Percentiles rank a stretch among this genome's conserved stretches.
phyloP scores from a whole-genome alignment of 2,888 invertebrate species.

The Drosophila ezoana region DNA sequence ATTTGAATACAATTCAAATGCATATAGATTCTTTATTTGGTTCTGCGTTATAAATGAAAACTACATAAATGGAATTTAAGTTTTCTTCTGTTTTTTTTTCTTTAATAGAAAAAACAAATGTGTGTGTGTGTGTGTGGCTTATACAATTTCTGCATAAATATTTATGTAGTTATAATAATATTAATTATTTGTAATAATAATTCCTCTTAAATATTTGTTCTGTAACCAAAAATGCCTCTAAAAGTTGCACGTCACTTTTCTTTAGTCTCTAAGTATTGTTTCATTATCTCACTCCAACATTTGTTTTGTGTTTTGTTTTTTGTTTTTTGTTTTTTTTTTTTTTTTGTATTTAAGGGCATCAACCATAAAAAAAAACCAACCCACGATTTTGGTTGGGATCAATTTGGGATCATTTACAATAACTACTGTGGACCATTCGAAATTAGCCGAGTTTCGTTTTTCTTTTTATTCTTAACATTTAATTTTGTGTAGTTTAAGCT shows the following conservation, averaged over 20 bases:
- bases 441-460: constrained; percentile 52
- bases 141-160: constrained; percentile 67
- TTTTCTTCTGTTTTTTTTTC: constrained; percentile 26
- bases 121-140: constrained; percentile 43
- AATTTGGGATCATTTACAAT: constrained; percentile 70
- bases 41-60: constrained; percentile 44
- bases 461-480: constrained; percentile 31
- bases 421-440: constrained; percentile 73
- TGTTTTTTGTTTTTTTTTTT: too few relatives aligned
- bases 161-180: constrained; percentile 61
- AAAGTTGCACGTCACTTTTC: constrained; percentile 75
- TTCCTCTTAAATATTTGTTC: constrained; percentile 67
- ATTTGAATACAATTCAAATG: too few relatives aligned
- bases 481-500: constrained; percentile 46
- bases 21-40: constrained; percentile 29
- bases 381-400: constrained; percentile 38
- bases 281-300: constrained; percentile 85
- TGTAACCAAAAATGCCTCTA: constrained; percentile 78
- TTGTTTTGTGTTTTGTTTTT: constrained; percentile 76
- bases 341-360: constrained; percentile 76
- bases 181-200: constrained; percentile 69
- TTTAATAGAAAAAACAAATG: constrained; percentile 76
- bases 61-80: constrained; percentile 48
- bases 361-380: constrained; percentile 42
- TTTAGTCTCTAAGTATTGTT: constrained; percentile 84